phyloP scores from a whole-genome alignment of 2,113 vertebrate genomes.

The Pseudolaguvia tuberculata region DNA sequence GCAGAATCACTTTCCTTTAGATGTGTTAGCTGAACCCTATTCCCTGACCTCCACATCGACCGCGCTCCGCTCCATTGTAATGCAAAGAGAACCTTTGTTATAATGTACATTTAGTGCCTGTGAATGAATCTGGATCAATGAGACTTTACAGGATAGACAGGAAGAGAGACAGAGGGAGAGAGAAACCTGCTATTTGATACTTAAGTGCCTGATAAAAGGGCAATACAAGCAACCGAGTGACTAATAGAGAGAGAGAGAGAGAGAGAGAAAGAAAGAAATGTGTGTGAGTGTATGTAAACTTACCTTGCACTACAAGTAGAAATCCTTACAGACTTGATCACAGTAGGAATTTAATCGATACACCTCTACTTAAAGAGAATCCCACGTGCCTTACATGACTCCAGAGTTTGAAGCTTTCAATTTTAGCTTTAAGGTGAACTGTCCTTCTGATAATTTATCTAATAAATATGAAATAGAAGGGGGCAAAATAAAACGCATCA shows the following conservation, averaged over 20 bases:
- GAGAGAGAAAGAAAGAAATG: background rate
- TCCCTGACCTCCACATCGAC: conserved; percentile 97
- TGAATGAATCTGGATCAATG: conserved; percentile 84
- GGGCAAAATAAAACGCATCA: background rate
- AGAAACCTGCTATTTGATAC: conserved; percentile 1
- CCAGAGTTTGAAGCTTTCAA: background rate
- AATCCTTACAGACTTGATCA: conserved; percentile 30
- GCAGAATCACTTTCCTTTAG: conserved; percentile 29
- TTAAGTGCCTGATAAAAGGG: conserved; percentile 30
- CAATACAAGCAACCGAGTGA: conserved; percentile 5
- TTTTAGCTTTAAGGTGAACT: background rate
- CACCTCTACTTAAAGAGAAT: background rate
- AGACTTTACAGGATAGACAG: conserved; percentile 48
- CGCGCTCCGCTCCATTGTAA: conserved; percentile 98
- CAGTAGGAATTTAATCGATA: conserved; percentile 14
- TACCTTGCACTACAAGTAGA: conserved; percentile 14
- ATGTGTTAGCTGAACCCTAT: conserved; percentile 68
- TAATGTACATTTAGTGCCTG: conserved; percentile 93
- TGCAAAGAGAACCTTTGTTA: conserved; percentile 99
- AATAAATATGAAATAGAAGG: conserved; percentile 20
- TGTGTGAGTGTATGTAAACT: background rate
- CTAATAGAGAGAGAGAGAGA: conserved; percentile 6
- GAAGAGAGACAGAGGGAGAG: conserved; percentile 25
- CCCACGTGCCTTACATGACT: background rate
- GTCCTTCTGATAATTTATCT: background rate